phyloP scores from a whole-genome alignment of 2,797 vertebrate species.

The Pangasius djambal region DNA sequence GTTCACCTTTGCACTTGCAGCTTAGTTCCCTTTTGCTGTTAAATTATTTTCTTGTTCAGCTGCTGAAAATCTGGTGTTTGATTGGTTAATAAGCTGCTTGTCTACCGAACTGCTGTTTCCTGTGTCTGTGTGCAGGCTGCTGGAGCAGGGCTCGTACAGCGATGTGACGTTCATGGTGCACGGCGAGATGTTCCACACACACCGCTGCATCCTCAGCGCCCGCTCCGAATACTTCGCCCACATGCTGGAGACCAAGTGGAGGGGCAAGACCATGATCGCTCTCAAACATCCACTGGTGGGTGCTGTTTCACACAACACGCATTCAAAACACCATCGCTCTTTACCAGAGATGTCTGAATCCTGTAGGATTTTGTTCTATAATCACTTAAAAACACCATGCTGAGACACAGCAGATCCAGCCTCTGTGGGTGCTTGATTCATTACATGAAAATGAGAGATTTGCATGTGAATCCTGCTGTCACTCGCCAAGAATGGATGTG shows the following conservation, averaged over 20 bases:
- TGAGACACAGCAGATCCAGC: neutral
- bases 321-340: neutral
- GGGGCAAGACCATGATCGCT: conserved; percentile 85
- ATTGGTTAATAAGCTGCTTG: neutral
- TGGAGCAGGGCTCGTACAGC: conserved; percentile 90
- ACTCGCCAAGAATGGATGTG: neutral
- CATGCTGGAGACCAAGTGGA: conserved; percentile 97
- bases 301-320: conserved; percentile 21
- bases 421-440: neutral
- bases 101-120: neutral
- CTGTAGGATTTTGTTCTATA: neutral
- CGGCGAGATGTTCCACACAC: conserved; percentile 87
- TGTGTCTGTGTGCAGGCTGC: conserved; percentile 74
- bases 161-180: conserved; percentile 92
- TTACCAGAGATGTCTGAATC: neutral
- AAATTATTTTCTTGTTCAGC: neutral
- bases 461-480: conserved; percentile 21
- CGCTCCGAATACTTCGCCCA: conserved; percentile 91
- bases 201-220: conserved; percentile 88
- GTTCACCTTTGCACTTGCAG: neutral
- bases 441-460: neutral
- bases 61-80: too few species aligned
- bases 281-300: conserved; percentile 94
- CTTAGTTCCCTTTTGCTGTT: neutral
- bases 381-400: neutral